These are phyloP conservation scores for Kuschelorhynchus macadamiae DNA, from an alignment of 2,888 invertebrate genomes.

Conservation along the genomic window DNA sequence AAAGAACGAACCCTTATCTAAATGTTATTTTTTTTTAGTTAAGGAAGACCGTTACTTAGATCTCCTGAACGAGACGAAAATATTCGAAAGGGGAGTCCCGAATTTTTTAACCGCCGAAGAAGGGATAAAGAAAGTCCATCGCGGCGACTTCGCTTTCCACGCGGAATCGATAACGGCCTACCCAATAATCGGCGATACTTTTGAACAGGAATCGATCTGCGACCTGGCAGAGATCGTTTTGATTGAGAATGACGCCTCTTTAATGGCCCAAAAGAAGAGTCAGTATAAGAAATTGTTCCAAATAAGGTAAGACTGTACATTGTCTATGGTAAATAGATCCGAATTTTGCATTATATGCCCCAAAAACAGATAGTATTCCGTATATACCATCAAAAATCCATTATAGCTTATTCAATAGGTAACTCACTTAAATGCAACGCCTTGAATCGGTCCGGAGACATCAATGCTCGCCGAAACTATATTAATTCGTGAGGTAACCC, in stretches of 20 bases:
- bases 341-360: too few species aligned
- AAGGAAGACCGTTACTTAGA: conserved; percentile 53
- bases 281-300: conserved; percentile 63
- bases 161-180: conserved; percentile 70
- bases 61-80: conserved; percentile 56
- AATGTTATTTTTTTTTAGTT: conserved; percentile 29
- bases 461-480: too few species aligned
- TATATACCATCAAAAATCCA: too few species aligned
- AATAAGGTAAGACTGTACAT: too few species aligned
- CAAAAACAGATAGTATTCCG: too few species aligned
- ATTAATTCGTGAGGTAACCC: too few species aligned
- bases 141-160: conserved; percentile 72
- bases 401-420: too few species aligned
- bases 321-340: too few species aligned
- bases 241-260: conserved; percentile 58
- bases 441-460: too few species aligned
- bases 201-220: conserved; percentile 69
- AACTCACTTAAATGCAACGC: too few species aligned
- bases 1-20: too few species aligned
- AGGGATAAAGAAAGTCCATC: conserved; percentile 67
- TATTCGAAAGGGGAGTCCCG: conserved; percentile 47
- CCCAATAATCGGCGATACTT: conserved; percentile 63
- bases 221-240: conserved; percentile 66
- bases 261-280: conserved; percentile 66
- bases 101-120: conserved; percentile 55